These are phyloP conservation scores for Netelia inedita DNA, from an alignment of 2,888 invertebrate genomes.

Conservation along the genomic window DNA sequence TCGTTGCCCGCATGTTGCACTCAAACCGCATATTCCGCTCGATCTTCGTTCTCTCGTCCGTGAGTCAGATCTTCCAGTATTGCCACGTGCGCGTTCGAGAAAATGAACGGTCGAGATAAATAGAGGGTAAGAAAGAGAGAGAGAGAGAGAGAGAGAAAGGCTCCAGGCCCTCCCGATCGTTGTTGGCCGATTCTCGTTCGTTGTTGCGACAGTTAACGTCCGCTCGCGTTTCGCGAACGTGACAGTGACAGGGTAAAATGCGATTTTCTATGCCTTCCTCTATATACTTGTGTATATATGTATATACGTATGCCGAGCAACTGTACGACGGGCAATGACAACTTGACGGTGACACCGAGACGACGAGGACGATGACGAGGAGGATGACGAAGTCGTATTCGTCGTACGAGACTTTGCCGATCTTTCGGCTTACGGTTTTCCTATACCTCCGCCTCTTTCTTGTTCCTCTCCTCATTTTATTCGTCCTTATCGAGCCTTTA, in stretches of 20 bases:
- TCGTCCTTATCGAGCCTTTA: conserved; percentile 1
- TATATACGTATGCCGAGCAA: background rate
- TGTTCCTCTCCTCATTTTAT: background rate
- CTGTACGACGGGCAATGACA: conserved; percentile 33
- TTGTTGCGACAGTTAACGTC: conserved; percentile 79
- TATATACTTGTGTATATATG: conserved; percentile 4
- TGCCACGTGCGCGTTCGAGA: conserved; percentile 31
- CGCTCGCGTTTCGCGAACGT: conserved; percentile 75
- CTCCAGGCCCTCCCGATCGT: conserved; percentile 43
- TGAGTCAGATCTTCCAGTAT: conserved; percentile 38
- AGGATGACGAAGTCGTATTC: conserved; percentile 76
- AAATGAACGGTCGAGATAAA: conserved; percentile 15
- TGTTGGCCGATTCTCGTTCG: conserved; percentile 44
- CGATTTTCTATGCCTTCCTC: conserved; percentile 72
- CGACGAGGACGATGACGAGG: conserved; percentile 36
- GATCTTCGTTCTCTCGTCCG: conserved; percentile 8
- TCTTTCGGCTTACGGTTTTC: conserved; percentile 69
- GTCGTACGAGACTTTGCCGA: conserved; percentile 57
- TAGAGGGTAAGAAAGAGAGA: background rate
- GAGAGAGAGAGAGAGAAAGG: conserved; percentile 15
- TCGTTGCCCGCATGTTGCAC: conserved; percentile 10
- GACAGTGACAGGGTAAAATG: conserved; percentile 77
- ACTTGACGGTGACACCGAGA: conserved; percentile 1
- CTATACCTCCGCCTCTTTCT: conserved; percentile 1
- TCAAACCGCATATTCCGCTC: conserved; percentile 12